Percentiles rank a stretch among this genome's conserved stretches.
Evolutionary conservation across 2,113 vertebrate genomes (phyloP).

Genomic region (Chloropsis hardwickii): DNA sequence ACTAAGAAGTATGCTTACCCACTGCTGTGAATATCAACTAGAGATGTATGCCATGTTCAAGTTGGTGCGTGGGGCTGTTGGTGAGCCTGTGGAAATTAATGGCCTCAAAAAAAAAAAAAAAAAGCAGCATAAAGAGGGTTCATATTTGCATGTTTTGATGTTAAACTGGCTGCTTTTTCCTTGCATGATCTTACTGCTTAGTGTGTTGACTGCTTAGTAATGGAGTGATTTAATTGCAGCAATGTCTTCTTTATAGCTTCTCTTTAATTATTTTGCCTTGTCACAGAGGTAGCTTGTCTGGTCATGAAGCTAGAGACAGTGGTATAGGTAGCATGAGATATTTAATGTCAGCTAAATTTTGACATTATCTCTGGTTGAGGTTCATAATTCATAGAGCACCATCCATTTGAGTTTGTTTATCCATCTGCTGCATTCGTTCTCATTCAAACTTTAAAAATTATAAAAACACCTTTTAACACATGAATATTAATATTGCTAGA

Average conservation of each 20-base stretch:
- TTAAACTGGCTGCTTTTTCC: constrained; percentile 40
- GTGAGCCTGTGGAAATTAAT: not conserved
- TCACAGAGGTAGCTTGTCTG: constrained; percentile 37
- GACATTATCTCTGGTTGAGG: constrained; percentile 20
- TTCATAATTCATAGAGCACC: not conserved
- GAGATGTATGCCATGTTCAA: not conserved
- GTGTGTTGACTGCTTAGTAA: constrained; percentile 31
- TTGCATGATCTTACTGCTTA: not conserved
- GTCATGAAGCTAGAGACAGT: constrained; percentile 22
- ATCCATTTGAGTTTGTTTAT: constrained; percentile 20
- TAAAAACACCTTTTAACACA: constrained; percentile 17
- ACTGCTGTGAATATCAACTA: not conserved
- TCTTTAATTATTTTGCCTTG: constrained; percentile 68
- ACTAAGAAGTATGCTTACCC: not conserved
- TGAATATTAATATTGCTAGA: not conserved
- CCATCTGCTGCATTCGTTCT: constrained; percentile 15
- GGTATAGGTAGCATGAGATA: not conserved
- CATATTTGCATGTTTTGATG: not conserved
- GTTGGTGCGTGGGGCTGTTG: not conserved
- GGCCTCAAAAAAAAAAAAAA: not conserved
- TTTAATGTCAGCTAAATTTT: constrained; percentile 14
- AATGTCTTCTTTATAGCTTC: constrained; percentile 61
- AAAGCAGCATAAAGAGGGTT: not conserved
- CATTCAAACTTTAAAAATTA: constrained; percentile 4
- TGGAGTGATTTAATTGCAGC: constrained; percentile 52